phyloP scores from a whole-genome alignment of 2,113 vertebrate species.

The Panurus biarmicus region DNA sequence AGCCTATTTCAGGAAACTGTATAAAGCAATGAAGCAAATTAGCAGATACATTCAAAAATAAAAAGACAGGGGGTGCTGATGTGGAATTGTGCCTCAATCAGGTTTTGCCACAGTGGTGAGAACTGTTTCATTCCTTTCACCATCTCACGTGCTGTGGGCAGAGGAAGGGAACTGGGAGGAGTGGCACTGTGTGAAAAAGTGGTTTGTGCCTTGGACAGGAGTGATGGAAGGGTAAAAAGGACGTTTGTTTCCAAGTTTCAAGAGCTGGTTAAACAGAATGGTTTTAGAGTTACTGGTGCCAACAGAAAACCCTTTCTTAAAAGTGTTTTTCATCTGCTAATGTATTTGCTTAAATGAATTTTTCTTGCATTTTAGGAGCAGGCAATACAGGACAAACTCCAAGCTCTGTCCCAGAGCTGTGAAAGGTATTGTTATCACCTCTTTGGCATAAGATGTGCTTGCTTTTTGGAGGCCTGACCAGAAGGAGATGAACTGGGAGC shows the following conservation, averaged over 20 bases:
- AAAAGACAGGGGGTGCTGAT: not conserved
- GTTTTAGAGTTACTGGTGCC: not conserved
- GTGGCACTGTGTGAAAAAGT: not conserved
- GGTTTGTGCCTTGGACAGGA: not conserved
- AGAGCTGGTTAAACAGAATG: not conserved
- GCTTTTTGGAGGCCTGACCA: not conserved
- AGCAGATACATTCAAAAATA: not conserved
- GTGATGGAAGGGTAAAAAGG: not conserved
- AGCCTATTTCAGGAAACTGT: not conserved
- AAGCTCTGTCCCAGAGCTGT: constrained; percentile 72
- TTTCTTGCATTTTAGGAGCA: constrained; percentile 73
- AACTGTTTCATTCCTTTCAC: not conserved
- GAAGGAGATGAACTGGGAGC: not conserved
- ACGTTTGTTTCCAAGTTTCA: not conserved
- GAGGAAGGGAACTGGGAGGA: not conserved
- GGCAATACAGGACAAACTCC: constrained; percentile 75
- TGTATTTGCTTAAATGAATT: not conserved
- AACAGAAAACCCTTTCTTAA: not conserved
- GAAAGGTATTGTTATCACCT: constrained; percentile 80
- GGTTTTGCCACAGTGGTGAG: not conserved
- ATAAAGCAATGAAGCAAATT: not conserved
- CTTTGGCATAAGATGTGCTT: not conserved
- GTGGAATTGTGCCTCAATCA: not conserved
- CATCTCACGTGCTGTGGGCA: not conserved
- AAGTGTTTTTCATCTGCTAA: not conserved